Evolutionary conservation across 2,888 invertebrate genomes (phyloP).

Genomic region (Orthosia gracilis): DNA sequence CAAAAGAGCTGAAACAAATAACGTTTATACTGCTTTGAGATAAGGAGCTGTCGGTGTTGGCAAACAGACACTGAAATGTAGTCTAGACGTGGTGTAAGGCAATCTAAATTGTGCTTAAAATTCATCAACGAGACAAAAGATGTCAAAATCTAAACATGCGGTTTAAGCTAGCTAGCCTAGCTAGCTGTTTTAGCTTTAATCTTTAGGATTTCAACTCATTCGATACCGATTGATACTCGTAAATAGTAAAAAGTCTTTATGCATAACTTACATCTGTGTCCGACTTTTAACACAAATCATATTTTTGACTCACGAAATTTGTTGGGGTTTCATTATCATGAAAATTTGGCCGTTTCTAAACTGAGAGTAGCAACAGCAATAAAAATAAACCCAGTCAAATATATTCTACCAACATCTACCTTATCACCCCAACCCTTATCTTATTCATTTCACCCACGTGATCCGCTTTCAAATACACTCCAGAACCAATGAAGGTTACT

Average conservation of each 20-base stretch:
- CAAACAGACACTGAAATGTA: constrained; percentile 13
- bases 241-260: no score
- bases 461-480: constrained; percentile 56
- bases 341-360: neutral
- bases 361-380: neutral
- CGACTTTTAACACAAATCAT: no score
- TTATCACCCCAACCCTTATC: constrained; percentile 44
- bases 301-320: no score
- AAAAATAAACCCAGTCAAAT: constrained; percentile 17
- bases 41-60: constrained; percentile 18
- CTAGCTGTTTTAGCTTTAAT: no score
- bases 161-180: no score
- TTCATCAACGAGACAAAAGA: neutral
- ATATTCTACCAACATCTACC: constrained; percentile 32
- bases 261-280: no score
- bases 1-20: constrained; percentile 37
- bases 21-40: constrained; percentile 33
- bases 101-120: neutral
- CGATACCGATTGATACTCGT: no score
- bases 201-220: no score
- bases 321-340: accelerated
- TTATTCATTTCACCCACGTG: constrained; percentile 52
- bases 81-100: neutral
- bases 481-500: constrained; percentile 60
- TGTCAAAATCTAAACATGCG: neutral